Evolutionary conservation across 2,113 vertebrate genomes (phyloP).

Genomic region (Scytalopus superciliaris): DNA sequence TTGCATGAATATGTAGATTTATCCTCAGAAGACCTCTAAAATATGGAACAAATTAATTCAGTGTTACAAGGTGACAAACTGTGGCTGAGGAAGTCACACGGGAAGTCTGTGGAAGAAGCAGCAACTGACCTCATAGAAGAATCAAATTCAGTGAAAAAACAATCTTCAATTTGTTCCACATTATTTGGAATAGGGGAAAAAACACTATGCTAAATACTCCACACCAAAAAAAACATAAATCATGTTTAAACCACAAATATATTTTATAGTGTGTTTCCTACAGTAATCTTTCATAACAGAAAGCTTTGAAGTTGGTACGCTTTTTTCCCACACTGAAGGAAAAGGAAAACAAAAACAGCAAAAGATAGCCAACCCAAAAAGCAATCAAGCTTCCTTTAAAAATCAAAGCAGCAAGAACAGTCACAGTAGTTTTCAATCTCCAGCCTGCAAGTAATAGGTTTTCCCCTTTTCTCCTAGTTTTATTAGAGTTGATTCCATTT

Average conservation of each 20-base stretch:
- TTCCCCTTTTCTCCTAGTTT: slow-evolving; percentile 14
- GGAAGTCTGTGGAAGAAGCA: not conserved
- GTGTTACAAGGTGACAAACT: not conserved
- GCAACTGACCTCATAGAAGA: not conserved
- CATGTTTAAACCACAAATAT: not conserved
- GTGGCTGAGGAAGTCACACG: not conserved
- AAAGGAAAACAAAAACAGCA: not conserved
- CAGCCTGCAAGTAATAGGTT: slow-evolving; percentile 23
- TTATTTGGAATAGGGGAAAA: not conserved
- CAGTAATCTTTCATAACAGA: not conserved
- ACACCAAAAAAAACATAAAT: not conserved
- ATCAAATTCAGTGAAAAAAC: not conserved
- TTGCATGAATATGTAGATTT: slow-evolving; percentile 1
- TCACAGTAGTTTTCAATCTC: slow-evolving; percentile 31
- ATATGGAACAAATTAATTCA: slow-evolving; percentile 18
- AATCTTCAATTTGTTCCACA: not conserved
- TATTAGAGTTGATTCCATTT: slow-evolving; percentile 51
- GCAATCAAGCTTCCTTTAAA: not conserved
- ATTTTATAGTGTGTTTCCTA: not conserved
- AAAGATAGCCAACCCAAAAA: not conserved
- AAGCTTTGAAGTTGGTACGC: not conserved
- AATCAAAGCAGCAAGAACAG: slow-evolving; percentile 24
- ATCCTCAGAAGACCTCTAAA: slow-evolving; percentile 6
- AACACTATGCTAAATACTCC: not conserved
- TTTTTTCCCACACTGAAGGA: not conserved